Evolutionary conservation across 2,888 invertebrate species (phyloP).

Genomic region (Lasioglossum pauxillum): DNA sequence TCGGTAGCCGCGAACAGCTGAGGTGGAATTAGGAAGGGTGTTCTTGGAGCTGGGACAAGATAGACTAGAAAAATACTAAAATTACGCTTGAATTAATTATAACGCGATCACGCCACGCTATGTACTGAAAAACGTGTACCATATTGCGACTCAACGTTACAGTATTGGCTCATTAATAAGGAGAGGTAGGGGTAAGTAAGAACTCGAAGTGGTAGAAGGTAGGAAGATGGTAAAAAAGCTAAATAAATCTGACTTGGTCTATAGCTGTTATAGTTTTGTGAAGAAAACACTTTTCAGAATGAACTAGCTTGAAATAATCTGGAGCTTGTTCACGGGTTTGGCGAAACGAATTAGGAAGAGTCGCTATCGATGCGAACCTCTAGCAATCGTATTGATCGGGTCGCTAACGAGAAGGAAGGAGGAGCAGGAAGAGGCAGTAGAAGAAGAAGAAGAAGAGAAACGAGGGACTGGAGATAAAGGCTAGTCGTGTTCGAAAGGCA

Average conservation of each 20-base stretch:
- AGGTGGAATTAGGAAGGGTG: slow-evolving; percentile 6
- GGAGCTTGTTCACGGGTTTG: background rate
- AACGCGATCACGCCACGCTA: too few relatives aligned
- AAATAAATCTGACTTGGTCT: too few relatives aligned
- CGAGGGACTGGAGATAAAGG: slow-evolving; percentile 48
- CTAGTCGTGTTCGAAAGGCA: slow-evolving; percentile 57
- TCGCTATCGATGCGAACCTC: slow-evolving; percentile 17
- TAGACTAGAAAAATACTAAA: slow-evolving; percentile 47
- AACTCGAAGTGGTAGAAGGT: background rate
- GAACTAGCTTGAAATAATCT: slow-evolving; percentile 17
- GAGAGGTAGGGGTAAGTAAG: background rate
- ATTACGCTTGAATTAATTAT: slow-evolving; percentile 14
- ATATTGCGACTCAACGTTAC: background rate
- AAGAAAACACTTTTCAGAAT: background rate
- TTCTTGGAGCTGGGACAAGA: background rate
- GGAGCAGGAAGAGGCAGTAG: slow-evolving; percentile 52
- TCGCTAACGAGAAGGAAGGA: slow-evolving; percentile 65
- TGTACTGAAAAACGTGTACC: background rate
- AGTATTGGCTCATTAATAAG: background rate
- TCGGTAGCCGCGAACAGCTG: slow-evolving; percentile 31
- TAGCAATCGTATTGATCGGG: slow-evolving; percentile 74
- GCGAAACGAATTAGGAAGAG: slow-evolving; percentile 20
- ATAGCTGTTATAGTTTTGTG: too few relatives aligned
- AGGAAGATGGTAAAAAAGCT: background rate
- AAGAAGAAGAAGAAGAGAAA: slow-evolving; percentile 52